Conservation (phyloP, 2,797 vertebrate genomes). For the Esox lucius region DNA sequence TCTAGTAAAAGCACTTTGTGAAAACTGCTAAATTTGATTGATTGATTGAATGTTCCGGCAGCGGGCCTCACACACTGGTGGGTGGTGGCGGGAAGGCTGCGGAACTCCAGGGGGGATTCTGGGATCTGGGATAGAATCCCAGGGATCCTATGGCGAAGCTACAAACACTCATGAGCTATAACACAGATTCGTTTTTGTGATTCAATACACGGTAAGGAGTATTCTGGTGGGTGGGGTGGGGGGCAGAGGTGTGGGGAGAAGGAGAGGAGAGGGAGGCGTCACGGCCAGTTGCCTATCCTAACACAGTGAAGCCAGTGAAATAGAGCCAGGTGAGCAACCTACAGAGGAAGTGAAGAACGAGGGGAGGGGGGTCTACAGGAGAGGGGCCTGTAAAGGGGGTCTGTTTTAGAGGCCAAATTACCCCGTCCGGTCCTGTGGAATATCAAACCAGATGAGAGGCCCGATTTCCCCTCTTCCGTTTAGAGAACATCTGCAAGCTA, state of each 20-base stretch:
- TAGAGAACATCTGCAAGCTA: conserved; percentile 65
- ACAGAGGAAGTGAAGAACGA: conserved; percentile 15
- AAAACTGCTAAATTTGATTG: too few species aligned
- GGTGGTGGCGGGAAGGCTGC: neutral
- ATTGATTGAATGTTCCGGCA: neutral
- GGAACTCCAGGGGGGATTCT: neutral
- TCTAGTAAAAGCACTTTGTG: too few species aligned
- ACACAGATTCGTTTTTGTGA: neutral
- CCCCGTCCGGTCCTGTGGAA: conserved; percentile 10
- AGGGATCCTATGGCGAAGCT: neutral
- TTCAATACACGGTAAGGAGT: neutral
- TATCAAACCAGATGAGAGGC: conserved; percentile 47
- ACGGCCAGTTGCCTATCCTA: conserved; percentile 44
- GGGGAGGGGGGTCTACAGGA: neutral
- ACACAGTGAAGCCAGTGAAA: conserved; percentile 36
- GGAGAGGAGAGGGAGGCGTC: conserved; percentile 38
- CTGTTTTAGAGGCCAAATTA: neutral
- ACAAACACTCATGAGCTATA: neutral
- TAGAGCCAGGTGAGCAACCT: conserved; percentile 51
- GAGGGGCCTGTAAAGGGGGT: neutral
- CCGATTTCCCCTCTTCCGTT: conserved; percentile 31
- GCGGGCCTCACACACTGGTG: neutral
- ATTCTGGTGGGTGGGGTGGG: neutral
- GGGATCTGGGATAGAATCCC: neutral
- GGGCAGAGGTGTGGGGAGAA: neutral